Evolutionary conservation across 2,797 vertebrate genomes (phyloP).

Genomic region (Phoebastria nigripes): DNA sequence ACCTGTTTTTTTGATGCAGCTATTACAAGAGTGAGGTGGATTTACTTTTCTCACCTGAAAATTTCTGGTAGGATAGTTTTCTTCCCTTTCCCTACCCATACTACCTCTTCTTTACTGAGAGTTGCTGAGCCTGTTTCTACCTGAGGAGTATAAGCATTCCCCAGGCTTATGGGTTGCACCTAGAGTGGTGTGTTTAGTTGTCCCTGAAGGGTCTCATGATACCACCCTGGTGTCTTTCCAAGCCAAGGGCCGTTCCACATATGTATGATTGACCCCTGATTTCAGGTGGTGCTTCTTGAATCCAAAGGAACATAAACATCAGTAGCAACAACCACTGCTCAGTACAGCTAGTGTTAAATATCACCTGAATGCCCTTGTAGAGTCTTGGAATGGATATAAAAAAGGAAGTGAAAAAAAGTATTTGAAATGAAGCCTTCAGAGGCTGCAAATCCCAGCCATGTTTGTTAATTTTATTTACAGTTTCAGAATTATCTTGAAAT

Average conservation of each 20-base stretch:
- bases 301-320: not conserved
- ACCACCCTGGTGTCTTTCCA: not conserved
- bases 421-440: not conserved
- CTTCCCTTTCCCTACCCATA: not conserved
- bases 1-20: not conserved
- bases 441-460: not conserved
- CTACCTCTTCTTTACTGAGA: not conserved
- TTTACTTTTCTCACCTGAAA: not conserved
- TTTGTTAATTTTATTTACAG: constrained; percentile 1
- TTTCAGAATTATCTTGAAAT: not conserved
- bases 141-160: not conserved
- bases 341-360: not conserved
- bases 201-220: not conserved
- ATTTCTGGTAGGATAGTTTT: not conserved
- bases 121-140: not conserved
- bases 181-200: not conserved
- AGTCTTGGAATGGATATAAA: not conserved
- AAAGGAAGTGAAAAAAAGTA: not conserved
- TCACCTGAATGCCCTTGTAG: not conserved
- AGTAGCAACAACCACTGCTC: not conserved
- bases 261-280: not conserved
- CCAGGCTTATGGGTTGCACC: not conserved
- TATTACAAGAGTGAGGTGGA: not conserved
- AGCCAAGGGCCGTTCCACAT: not conserved
- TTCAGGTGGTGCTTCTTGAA: not conserved